phyloP scores from a whole-genome alignment of 2,113 vertebrate genomes.

The Abramis brama region DNA sequence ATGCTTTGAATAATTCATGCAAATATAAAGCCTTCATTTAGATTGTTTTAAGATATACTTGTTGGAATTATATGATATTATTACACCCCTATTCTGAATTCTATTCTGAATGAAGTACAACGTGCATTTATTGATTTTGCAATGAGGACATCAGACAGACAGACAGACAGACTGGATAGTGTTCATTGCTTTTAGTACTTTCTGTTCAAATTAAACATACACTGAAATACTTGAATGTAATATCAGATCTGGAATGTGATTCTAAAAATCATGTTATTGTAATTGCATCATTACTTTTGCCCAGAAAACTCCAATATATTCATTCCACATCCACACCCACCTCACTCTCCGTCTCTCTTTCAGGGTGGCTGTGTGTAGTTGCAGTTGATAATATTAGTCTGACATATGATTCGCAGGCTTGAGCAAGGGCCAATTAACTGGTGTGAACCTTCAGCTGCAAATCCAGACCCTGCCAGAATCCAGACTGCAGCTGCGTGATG shows the following conservation, averaged over 20 bases:
- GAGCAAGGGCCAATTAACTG: conserved; percentile 48
- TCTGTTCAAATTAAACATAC: conserved; percentile 31
- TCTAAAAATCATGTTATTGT: conserved; percentile 27
- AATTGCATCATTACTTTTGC: conserved; percentile 21
- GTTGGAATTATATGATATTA: background rate
- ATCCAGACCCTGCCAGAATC: conserved; percentile 55
- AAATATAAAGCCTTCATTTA: background rate
- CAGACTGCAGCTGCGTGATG: conserved; percentile 63
- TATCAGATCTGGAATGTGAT: background rate
- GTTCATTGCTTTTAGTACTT: conserved; percentile 1
- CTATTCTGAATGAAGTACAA: background rate
- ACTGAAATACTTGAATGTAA: background rate
- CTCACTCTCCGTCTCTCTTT: background rate
- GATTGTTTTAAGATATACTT: background rate
- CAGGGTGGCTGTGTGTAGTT: conserved; percentile 14
- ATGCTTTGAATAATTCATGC: conserved; percentile 12
- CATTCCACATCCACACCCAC: background rate
- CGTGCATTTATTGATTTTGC: background rate
- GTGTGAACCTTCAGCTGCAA: conserved; percentile 60
- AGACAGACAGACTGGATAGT: background rate
- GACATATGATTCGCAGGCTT: conserved; percentile 33
- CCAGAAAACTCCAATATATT: background rate
- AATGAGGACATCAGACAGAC: background rate
- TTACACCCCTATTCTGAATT: background rate
- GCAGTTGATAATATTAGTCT: conserved; percentile 22